These are phyloP conservation scores for Celastrina argiolus DNA, from an alignment of 2,888 invertebrate genomes.

Conservation along the genomic window DNA sequence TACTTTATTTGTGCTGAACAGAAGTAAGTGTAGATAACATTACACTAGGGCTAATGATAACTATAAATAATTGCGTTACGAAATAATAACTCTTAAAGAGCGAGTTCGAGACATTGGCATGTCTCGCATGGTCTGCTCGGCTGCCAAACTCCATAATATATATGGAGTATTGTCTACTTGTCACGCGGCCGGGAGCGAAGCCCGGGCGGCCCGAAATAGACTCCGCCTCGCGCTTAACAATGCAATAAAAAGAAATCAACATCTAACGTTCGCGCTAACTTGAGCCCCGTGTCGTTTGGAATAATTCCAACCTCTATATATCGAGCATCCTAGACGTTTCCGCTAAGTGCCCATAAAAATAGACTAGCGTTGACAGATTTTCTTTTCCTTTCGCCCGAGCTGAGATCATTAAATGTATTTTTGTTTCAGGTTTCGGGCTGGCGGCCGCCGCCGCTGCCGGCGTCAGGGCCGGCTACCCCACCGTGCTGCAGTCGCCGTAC, in stretches of 20 bases:
- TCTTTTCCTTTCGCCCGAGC: slow-evolving; percentile 18
- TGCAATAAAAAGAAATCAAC: slow-evolving; percentile 78
- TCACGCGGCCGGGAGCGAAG: slow-evolving; percentile 64
- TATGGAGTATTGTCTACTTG: slow-evolving; percentile 74
- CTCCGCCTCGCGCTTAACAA: slow-evolving; percentile 70
- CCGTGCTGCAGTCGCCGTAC: slow-evolving; percentile 88
- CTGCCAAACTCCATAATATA: slow-evolving; percentile 67
- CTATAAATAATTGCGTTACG: background rate
- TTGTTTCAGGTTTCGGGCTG: slow-evolving; percentile 68
- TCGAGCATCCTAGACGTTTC: slow-evolving; percentile 63
- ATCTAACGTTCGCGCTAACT: slow-evolving; percentile 70
- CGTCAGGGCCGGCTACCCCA: slow-evolving; percentile 87
- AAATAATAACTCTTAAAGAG: background rate
- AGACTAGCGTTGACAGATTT: slow-evolving; percentile 56
- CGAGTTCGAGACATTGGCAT: no score
- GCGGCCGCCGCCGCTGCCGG: slow-evolving; percentile 80
- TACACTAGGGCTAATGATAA: background rate
- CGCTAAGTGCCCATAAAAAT: slow-evolving; percentile 68
- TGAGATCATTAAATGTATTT: slow-evolving; percentile 26
- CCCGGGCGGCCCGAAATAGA: slow-evolving; percentile 73
- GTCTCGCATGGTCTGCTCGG: slow-evolving; percentile 28
- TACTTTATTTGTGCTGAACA: no score
- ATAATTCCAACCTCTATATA: slow-evolving; percentile 62
- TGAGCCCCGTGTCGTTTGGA: slow-evolving; percentile 74
- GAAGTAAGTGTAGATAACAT: no score